A percentile compares a stretch with the other conserved stretches of the same genome.
Conservation (phyloP, 2,888 invertebrate species). For the Zelleria hepariella region DNA sequence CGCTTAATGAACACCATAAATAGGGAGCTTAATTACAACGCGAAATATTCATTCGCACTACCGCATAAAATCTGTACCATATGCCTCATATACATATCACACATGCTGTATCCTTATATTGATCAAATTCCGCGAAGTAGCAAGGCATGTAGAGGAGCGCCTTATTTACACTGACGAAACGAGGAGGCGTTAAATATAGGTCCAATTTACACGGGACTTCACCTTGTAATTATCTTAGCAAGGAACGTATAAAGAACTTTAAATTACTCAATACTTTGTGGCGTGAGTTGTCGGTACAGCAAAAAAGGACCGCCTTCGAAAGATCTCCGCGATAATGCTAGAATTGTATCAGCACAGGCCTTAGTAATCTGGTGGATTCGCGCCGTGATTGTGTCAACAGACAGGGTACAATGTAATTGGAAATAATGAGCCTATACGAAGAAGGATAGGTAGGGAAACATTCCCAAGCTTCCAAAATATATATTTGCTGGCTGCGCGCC, state of each 20-base stretch:
- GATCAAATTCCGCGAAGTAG: background rate
- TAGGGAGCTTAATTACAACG: background rate
- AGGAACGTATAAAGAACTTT: background rate
- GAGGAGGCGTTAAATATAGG: background rate
- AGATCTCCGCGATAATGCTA: background rate
- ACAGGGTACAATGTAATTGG: background rate
- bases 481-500: no score
- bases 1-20: background rate
- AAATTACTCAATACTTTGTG: background rate
- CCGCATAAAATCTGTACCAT: background rate
- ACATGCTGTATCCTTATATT: no score
- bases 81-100: no score
- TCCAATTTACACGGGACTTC: background rate
- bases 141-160: background rate
- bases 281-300: background rate
- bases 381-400: background rate
- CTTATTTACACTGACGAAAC: background rate
- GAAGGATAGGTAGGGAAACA: background rate
- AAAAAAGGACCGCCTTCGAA: no score
- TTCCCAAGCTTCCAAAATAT: background rate
- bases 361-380: background rate
- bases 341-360: background rate
- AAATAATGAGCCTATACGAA: background rate
- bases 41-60: background rate
- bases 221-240: no score